Evolutionary conservation across 2,113 vertebrate species (phyloP).

Genomic region (Sander lucioperca): DNA sequence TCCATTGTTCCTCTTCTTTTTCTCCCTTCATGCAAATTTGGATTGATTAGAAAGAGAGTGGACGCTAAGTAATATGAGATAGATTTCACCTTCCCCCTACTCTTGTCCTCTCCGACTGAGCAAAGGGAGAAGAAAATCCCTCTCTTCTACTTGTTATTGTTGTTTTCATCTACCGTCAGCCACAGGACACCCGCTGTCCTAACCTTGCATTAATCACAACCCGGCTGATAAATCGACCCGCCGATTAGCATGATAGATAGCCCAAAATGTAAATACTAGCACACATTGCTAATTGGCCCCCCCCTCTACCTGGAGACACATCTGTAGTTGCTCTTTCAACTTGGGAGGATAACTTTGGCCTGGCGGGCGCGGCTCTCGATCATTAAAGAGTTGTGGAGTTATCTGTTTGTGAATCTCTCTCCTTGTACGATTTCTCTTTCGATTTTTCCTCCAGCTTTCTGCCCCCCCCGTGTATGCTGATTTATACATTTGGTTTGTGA

Average conservation of each 20-base stretch:
- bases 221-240: conserved; percentile 91
- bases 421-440: conserved; percentile 42
- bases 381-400: conserved; percentile 57
- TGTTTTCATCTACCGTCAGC: conserved; percentile 80
- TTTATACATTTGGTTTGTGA: conserved; percentile 39
- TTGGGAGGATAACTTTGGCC: conserved; percentile 43
- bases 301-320: conserved; percentile 60
- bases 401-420: conserved; percentile 45
- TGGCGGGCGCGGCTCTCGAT: conserved; percentile 36
- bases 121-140: conserved; percentile 46
- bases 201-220: conserved; percentile 93
- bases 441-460: conserved; percentile 24
- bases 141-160: conserved; percentile 49
- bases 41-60: conserved; percentile 67
- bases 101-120: conserved; percentile 81
- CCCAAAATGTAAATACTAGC: conserved; percentile 93
- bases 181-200: conserved; percentile 67
- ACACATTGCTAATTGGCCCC: conserved; percentile 65
- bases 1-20: neutral
- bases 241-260: conserved; percentile 93
- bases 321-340: conserved; percentile 37
- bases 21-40: conserved; percentile 65
- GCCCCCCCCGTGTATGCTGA: conserved; percentile 38
- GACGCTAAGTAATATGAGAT: conserved; percentile 33
- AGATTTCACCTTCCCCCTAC: conserved; percentile 48